Conservation (phyloP, 1,140 invertebrate genomes). For the Stegodyphus mimosarum region DNA sequence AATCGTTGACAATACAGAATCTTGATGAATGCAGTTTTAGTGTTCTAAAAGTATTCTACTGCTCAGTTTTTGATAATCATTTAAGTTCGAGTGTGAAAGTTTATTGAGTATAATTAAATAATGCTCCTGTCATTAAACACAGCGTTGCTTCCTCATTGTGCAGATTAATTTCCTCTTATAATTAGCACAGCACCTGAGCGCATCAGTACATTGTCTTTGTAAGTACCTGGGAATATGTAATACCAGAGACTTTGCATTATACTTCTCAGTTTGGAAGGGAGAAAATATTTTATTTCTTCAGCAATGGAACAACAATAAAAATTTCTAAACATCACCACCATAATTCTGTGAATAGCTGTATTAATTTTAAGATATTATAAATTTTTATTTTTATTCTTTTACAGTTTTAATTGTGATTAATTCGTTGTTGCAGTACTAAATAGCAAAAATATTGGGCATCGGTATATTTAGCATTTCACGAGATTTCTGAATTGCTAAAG, state of each 20-base stretch:
- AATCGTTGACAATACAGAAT: neutral
- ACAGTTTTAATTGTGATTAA: too few relatives aligned
- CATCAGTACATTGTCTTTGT: neutral
- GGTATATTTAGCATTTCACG: too few relatives aligned
- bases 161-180: neutral
- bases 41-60: neutral
- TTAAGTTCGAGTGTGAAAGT: neutral
- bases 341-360: too few relatives aligned
- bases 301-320: too few relatives aligned
- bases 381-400: too few relatives aligned
- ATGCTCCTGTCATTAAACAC: neutral
- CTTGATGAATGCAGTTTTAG: neutral
- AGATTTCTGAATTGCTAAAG: too few relatives aligned
- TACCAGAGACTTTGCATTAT: neutral
- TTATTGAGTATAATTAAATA: neutral
- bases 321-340: too few relatives aligned
- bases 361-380: too few relatives aligned
- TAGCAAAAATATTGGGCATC: too few relatives aligned
- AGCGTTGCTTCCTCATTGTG: neutral
- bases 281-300: too few relatives aligned
- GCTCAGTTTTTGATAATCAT: conserved; percentile 12
- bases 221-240: neutral
- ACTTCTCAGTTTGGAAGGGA: neutral
- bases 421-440: too few relatives aligned
- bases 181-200: neutral